Evolutionary conservation across 2,888 invertebrate genomes (phyloP).

Genomic region (Sarcophaga variegata): DNA sequence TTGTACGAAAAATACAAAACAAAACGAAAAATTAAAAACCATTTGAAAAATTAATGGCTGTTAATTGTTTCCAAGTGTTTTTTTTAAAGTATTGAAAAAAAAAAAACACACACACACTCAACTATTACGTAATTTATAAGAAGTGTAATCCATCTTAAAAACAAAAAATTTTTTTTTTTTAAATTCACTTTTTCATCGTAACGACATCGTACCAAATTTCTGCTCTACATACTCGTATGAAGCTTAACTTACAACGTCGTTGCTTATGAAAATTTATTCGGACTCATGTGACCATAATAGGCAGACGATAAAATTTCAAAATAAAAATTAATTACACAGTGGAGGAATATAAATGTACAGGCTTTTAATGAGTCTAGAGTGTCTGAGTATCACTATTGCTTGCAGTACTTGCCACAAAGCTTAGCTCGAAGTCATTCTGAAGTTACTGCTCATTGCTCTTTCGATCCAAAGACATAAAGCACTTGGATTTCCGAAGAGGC

Average conservation of each 20-base stretch:
- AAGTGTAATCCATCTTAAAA: background rate
- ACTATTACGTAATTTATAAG: background rate
- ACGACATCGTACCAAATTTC: conserved; percentile 17
- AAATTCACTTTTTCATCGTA: background rate
- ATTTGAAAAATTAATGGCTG: conserved; percentile 28
- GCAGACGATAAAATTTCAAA: conserved; percentile 43
- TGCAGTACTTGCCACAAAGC: too few relatives aligned
- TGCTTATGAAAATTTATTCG: background rate
- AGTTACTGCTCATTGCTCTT: too few relatives aligned
- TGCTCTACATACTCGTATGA: conserved; percentile 57
- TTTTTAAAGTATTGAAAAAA: background rate
- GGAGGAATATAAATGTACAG: too few relatives aligned
- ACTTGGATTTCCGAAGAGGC: too few relatives aligned
- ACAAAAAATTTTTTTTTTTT: background rate
- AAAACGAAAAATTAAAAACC: background rate
- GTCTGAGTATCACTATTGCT: too few relatives aligned
- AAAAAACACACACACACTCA: background rate
- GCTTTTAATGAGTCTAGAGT: too few relatives aligned
- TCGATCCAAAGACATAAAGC: too few relatives aligned
- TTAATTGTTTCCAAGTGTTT: background rate
- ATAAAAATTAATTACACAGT: background rate
- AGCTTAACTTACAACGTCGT: background rate
- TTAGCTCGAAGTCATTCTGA: too few relatives aligned
- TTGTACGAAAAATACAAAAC: background rate
- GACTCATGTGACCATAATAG: conserved; percentile 21